Base-by-base conservation (phyloP, 2,113 vertebrate species). In the Desmodus rotundus region DNA sequence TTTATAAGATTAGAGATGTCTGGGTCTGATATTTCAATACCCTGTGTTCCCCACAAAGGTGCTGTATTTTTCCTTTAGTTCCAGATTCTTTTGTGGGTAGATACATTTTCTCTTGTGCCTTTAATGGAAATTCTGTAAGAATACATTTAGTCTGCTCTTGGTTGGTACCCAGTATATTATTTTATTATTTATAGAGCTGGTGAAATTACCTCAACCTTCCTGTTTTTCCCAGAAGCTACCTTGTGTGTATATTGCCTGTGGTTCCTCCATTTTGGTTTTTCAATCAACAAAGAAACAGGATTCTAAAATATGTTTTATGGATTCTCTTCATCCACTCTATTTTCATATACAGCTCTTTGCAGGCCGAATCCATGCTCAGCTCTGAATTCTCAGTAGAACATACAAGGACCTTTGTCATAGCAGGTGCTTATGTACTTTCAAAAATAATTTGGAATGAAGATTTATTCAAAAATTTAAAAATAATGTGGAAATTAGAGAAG, bases 41-140 rank as follows among this genome's bases (percentile, higher is more conserved):
- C 43, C 73, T 95, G 28, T 95, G 87, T 83, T 95, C 92, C 85
- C 31, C 58, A 77, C 41, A 88, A 83, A 96, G 82, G n/a, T 43
- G 41, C 86, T 93, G 26, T 76, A 78, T 93, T 95, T 94, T 96
- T 87, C 28, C 78, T 96, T 96, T 81, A 73, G n/a, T 73, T 65
- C 22, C 22, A 65, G 33, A 87, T 61, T 87, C 56, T 41, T 96
- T 85, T 94, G 47, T 95, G 67, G 68, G 54, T 73, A 93, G 80
- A 85, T 82, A 88, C 10, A 38, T 78, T 96, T 94, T 89, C 43
- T 92, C 67, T 78, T 84, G 14, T 84, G 87, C 54, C 24, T 93
- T 90, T 87, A 86, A 95, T 95, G 73, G 85, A 95, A 96, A 97
- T 97, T 91, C 87, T 89, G 19, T 50, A 80, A 67, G 73, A 92